Conservation (phyloP, 2,888 invertebrate genomes). For the Patella ulyssiponensis region DNA sequence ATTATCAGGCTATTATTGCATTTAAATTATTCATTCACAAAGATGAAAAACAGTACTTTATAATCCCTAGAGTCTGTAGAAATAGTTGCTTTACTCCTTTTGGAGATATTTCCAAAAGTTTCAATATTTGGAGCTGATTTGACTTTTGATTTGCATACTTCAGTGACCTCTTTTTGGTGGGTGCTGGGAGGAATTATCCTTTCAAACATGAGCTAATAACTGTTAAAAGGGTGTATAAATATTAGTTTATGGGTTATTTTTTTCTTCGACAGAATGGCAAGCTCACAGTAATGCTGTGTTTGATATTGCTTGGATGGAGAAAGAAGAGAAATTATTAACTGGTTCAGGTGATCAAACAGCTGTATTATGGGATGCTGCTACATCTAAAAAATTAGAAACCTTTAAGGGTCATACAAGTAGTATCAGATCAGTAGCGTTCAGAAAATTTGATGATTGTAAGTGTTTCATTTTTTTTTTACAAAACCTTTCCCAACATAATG, state of each 20-base stretch:
- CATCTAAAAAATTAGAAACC: conserved; percentile 61
- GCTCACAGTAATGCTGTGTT: conserved; percentile 89
- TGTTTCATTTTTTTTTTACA: background rate
- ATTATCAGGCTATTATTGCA: too few relatives aligned
- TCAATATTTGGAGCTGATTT: too few relatives aligned
- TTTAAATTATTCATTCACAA: too few relatives aligned
- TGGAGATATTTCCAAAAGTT: too few relatives aligned
- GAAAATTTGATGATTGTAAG: conserved; percentile 77
- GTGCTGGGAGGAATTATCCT: background rate
- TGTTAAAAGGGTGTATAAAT: too few relatives aligned
- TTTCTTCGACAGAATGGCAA: conserved; percentile 58
- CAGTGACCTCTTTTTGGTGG: background rate
- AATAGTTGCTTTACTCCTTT: too few relatives aligned
- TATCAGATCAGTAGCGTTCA: conserved; percentile 86
- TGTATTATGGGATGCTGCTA: conserved; percentile 82
- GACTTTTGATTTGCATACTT: too few relatives aligned
- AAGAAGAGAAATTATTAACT: conserved; percentile 83
- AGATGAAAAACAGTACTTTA: too few relatives aligned
- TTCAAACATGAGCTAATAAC: background rate
- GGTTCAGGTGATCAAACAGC: conserved; percentile 90
- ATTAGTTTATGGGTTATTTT: background rate
- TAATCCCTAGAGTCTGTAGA: too few relatives aligned
- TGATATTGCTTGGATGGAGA: conserved; percentile 88
- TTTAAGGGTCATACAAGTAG: conserved; percentile 86
- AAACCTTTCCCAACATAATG: too few relatives aligned